Percentiles rank a stretch among this genome's conserved stretches.
Evolutionary conservation across 1,140 invertebrate species (phyloP).

Genomic region (Trichonephila inaurata): DNA sequence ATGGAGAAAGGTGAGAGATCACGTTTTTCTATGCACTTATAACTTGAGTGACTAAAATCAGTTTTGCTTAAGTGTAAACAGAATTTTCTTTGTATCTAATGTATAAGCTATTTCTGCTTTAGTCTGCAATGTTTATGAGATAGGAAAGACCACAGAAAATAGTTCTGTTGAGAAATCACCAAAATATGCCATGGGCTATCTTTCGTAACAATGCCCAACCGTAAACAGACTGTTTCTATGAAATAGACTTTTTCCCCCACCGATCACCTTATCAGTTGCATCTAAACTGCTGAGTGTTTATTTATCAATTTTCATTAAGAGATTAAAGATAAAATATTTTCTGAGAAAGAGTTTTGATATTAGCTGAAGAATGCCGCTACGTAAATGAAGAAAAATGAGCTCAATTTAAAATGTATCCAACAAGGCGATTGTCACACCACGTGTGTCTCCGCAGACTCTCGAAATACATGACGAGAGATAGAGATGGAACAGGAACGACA

Average conservation of each 20-base stretch:
- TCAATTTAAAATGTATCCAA: not conserved
- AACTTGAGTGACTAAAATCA: no score
- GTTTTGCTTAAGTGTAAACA: no score
- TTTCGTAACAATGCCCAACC: not conserved
- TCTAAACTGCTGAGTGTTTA: not conserved
- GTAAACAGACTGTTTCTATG: not conserved
- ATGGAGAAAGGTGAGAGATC: no score
- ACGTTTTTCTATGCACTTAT: no score
- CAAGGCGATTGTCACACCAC: slow-evolving; percentile 34
- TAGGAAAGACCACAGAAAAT: not conserved
- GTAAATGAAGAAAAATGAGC: not conserved
- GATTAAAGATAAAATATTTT: not conserved
- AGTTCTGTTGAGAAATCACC: not conserved
- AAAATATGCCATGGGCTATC: not conserved
- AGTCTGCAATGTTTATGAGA: no score
- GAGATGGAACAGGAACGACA: not conserved
- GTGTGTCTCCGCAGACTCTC: slow-evolving; percentile 15
- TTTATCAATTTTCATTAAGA: not conserved
- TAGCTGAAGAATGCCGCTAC: not conserved
- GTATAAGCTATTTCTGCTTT: no score
- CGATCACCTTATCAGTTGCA: not conserved
- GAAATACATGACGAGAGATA: not conserved
- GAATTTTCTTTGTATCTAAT: no score
- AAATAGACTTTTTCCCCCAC: not conserved
- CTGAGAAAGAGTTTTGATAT: not conserved